Percentiles rank a stretch among this genome's conserved stretches.
Conservation (phyloP, 2,888 invertebrate genomes). For the Uropetala carovei region DNA sequence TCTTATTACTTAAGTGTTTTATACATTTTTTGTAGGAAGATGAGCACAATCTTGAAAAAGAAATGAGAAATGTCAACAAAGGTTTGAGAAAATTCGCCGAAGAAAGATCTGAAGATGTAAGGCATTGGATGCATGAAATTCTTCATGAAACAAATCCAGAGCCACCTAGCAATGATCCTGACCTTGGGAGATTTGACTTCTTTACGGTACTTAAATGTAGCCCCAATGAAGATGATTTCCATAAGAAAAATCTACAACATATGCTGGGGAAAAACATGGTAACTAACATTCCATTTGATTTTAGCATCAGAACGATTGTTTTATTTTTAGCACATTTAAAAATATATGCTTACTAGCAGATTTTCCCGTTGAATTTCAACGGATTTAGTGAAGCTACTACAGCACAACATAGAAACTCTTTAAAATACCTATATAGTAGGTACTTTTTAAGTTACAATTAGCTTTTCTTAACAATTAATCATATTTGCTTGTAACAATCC, state of each 20-base stretch:
- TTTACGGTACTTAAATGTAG: constrained; percentile 53
- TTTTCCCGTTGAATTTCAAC: too few relatives aligned
- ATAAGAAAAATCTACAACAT: not conserved
- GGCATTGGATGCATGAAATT: constrained; percentile 52
- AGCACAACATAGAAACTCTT: too few relatives aligned
- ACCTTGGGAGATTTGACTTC: constrained; percentile 53
- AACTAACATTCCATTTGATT: not conserved
- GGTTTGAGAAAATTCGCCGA: not conserved
- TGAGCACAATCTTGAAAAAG: not conserved
- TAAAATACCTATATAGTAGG: too few relatives aligned
- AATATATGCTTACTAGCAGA: too few relatives aligned
- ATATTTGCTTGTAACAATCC: too few relatives aligned
- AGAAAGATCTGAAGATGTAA: constrained; percentile 52
- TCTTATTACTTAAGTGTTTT: too few relatives aligned
- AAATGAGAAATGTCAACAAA: not conserved
- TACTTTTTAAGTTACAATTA: too few relatives aligned
- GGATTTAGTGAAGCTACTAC: too few relatives aligned
- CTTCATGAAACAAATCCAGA: constrained; percentile 43
- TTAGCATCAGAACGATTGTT: not conserved
- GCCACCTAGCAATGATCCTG: constrained; percentile 36
- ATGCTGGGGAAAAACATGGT: not conserved
- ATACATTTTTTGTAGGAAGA: not conserved
- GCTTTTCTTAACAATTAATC: too few relatives aligned
- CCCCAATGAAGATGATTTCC: not conserved
- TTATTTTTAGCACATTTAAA: not conserved